Evolutionary conservation across 2,797 vertebrate genomes (phyloP).

Genomic region (Oryzias sinensis): DNA sequence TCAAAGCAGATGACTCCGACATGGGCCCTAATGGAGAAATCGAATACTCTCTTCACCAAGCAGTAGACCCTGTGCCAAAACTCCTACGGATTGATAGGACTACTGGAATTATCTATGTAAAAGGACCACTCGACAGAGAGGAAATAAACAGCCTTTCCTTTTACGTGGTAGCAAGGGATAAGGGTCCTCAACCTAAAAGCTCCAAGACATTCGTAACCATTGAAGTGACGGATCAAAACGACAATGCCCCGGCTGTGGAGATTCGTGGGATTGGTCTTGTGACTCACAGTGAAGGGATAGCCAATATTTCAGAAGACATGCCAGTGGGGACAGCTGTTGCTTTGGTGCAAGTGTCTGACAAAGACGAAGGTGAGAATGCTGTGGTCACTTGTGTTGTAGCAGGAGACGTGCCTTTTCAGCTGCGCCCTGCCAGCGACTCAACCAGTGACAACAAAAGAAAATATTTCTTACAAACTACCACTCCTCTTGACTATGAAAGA

Average conservation of each 20-base stretch:
- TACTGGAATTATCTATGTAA: constrained; percentile 92
- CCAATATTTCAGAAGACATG: constrained; percentile 97
- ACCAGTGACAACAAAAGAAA: constrained; percentile 96
- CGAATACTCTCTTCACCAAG: constrained; percentile 96
- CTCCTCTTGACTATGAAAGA: constrained; percentile 90
- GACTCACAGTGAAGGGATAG: constrained; percentile 93
- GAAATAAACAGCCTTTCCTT: constrained; percentile 91
- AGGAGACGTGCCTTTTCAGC: constrained; percentile 94
- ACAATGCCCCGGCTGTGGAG: constrained; percentile 94
- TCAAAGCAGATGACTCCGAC: constrained; percentile 96
- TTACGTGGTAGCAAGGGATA: constrained; percentile 92
- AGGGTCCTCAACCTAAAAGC: constrained; percentile 93
- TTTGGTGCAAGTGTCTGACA: constrained; percentile 95
- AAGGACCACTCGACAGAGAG: constrained; percentile 92
- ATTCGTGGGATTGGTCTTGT: constrained; percentile 96
- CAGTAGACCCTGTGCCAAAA: constrained; percentile 88
- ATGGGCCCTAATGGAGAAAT: constrained; percentile 96
- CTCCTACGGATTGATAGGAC: constrained; percentile 90
- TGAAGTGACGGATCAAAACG: constrained; percentile 94
- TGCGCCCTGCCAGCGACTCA: constrained; percentile 92
- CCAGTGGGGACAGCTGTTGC: constrained; percentile 94
- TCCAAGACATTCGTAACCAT: constrained; percentile 94
- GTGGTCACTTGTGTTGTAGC: constrained; percentile 98
- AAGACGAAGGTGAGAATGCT: constrained; percentile 94
- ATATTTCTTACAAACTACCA: constrained; percentile 97